Percentiles rank a stretch among this genome's conserved stretches.
These are phyloP conservation scores for Argopecten irradians DNA, from an alignment of 1,140 invertebrate species.

Conservation along the genomic window DNA sequence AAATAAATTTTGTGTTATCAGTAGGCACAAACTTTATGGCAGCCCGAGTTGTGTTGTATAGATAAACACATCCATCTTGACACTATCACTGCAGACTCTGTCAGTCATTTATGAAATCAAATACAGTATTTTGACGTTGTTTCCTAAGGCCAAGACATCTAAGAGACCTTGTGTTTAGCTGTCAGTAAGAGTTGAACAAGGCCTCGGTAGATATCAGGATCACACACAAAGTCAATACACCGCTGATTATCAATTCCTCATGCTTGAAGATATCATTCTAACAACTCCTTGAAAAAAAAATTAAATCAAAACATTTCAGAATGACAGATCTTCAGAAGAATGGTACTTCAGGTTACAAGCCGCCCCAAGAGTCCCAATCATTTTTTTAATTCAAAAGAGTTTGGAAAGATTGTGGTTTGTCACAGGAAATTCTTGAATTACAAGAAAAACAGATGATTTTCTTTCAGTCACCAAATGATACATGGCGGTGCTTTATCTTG, in stretches of 20 bases:
- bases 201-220: neutral
- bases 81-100: neutral
- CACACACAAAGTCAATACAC: conserved; percentile 7
- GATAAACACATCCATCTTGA: neutral
- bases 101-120: neutral
- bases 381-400: neutral
- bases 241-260: neutral
- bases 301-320: neutral
- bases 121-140: neutral
- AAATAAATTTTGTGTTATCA: neutral
- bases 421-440: conserved; percentile 12
- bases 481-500: neutral
- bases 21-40: neutral
- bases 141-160: neutral
- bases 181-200: neutral
- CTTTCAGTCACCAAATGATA: neutral
- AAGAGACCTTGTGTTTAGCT: neutral
- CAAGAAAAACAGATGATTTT: neutral
- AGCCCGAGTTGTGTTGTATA: neutral
- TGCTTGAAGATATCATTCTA: neutral
- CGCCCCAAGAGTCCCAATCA: neutral
- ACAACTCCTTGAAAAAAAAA: neutral
- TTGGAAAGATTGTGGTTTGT: neutral
- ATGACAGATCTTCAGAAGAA: neutral
- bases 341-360: neutral